Conservation (phyloP, 1,140 invertebrate species). For the Apis mellifera region DNA sequence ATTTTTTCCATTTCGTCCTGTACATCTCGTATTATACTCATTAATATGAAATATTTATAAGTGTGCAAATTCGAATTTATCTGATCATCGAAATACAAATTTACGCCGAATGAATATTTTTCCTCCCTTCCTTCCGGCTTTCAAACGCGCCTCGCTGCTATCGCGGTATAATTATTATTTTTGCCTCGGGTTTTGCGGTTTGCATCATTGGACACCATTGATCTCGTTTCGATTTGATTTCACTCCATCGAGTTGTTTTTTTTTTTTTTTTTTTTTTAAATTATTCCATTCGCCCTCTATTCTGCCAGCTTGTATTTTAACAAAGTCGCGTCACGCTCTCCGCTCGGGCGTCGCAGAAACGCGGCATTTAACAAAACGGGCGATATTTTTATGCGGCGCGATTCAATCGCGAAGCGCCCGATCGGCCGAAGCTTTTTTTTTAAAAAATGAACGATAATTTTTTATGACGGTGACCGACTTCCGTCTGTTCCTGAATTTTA, state of each 20-base stretch:
- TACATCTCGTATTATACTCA: too few relatives aligned
- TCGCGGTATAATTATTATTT: not conserved
- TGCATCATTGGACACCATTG: not conserved
- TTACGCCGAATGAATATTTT: constrained; percentile 6
- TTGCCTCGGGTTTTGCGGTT: not conserved
- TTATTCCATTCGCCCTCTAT: not conserved
- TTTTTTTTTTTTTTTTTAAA: not conserved
- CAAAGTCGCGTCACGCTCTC: not conserved
- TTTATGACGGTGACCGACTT: constrained; percentile 7
- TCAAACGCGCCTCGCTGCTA: not conserved
- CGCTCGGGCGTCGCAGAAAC: too few relatives aligned
- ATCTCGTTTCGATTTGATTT: not conserved
- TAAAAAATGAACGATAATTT: constrained; percentile 22
- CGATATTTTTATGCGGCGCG: not conserved
- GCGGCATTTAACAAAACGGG: not conserved
- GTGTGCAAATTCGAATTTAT: constrained; percentile 34
- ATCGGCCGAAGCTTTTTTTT: constrained; percentile 1
- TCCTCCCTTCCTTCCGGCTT: not conserved
- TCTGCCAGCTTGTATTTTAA: not conserved
- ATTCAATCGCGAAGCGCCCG: not conserved
- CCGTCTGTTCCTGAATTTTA: not conserved
- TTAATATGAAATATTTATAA: constrained; percentile 57
- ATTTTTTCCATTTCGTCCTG: too few relatives aligned
- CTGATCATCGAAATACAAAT: constrained; percentile 26
- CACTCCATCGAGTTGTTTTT: not conserved